Base-by-base conservation (phyloP, 1,140 invertebrate genomes). In the Drosophila kohkoa region DNA sequence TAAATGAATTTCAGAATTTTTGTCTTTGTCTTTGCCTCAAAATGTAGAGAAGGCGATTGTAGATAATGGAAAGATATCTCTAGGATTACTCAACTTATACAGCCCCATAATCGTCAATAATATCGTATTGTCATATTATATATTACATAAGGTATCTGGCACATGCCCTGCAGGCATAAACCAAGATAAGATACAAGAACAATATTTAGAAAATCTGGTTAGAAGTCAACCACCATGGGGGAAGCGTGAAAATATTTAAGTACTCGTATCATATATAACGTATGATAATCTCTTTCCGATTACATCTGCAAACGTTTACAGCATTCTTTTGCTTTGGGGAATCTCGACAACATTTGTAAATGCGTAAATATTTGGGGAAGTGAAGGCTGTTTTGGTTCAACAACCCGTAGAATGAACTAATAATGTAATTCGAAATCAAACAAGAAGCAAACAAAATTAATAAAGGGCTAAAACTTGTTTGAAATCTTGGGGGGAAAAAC, bases 301-400 rank as follows among this genome's bases (percentile, higher is more conserved):
- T 28, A 49, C 15, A 60, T 16, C 32, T n/a, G 30, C 7, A 28
- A 63, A 38, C 38, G 13, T 16, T 28, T 35, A 1, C 5, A 28
- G 11, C 13, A n/a, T n/a, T 10, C 13, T 43, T 43, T 0, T 25
- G 20, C 41, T 15, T 5, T 43, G 41, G 41, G 41, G n/a, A 43
- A 13, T 43, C 11, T 30, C 25, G n/a, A 32, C 10, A 20, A 32
- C 13, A 20, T 32, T 41, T 51, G 2, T 6, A 45, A 28, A 55
- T 25, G 32, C 4, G 46, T 41, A 54, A 43, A 49, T 25, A 32
- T 38, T 41, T 52, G 38, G 15, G 28, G 3, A 30, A 13, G 8
- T 65, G 30, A 69, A 62, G 30, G 59, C 13, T 43, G 48, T 43
- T 38, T 43, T 11, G 58, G 72, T 63, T 70, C 71, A 43, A 43